Base-by-base conservation (phyloP, 2,888 invertebrate species). In the Cerastis rubricosa region DNA sequence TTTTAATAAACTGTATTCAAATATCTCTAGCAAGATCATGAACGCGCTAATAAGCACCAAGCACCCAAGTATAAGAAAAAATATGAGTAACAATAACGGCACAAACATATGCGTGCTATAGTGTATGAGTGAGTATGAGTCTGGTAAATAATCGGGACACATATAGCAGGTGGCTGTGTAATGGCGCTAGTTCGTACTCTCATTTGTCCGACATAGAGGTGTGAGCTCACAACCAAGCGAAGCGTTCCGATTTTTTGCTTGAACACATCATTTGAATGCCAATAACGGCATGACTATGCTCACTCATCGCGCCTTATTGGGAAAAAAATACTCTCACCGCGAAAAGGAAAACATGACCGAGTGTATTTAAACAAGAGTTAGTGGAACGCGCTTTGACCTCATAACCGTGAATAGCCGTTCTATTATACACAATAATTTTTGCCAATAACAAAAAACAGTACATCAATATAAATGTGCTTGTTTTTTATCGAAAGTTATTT, bases 301-400 rank as follows among this genome's bases (percentile, higher is more conserved):
- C 90, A 90, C 90, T 93, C 92, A 93, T 92, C 90, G 89, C 85
- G 90, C 93, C 92, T 89, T 93, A 93, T 93, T 91, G 88, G 91
- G 91, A 92, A 93, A 92, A 93, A 94, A 94, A 85, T 92, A 94
- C 93, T 94, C 92, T 94, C 94, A 90, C 94, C 91, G 91, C 89
- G 91, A 93, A 94, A 94, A 93, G 89, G 92, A 94, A 94, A 94
- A 92, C 92, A 92, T 93, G 91, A 92, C 92, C 90, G 89, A 85
- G 83, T 90, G 81, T 91, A 88, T 91, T 88, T 90, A 89, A 87
- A 86, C 88, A 89, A 86, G 88, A 90, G 89, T 92, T 90, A 91
- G 91, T 93, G 87, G 92, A 90, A 90, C 92, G 88, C 88, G 90
- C 90, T 91, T 93, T 93, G 94, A 93, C 93, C 94, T 92, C 90